Percentiles rank a stretch among this genome's conserved stretches.
Conservation (phyloP, 37 sponge, comb jelly and placozoan genomes). For the Chondrilla cf. caribensis region DNA sequence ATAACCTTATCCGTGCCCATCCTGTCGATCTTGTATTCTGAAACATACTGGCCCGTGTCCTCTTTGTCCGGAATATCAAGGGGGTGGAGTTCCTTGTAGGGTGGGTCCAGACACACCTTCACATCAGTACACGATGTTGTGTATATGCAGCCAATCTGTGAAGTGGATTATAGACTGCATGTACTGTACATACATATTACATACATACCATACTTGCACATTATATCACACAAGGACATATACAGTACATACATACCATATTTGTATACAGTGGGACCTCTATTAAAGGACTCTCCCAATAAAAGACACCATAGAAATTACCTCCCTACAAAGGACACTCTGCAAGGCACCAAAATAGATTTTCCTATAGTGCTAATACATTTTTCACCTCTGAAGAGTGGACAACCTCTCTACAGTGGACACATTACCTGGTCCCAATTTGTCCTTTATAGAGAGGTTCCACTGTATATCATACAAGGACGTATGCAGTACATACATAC, state of each 20-base stretch:
- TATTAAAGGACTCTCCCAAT: too few species aligned
- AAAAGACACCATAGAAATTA: too few species aligned
- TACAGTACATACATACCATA: too few species aligned
- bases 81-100: constrained; percentile 30
- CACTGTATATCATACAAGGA: too few species aligned
- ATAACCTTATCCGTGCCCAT: constrained; percentile 45
- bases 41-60: constrained; percentile 46
- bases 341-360: too few species aligned
- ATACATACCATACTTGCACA: not conserved
- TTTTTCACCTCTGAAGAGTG: too few species aligned
- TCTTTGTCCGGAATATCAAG: constrained; percentile 43
- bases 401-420: too few species aligned
- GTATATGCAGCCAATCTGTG: constrained; percentile 48
- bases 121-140: constrained; percentile 43
- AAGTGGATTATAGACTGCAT: not conserved
- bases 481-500: constrained; percentile 4
- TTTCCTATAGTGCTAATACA: too few species aligned
- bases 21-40: constrained; percentile 26
- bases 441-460: too few species aligned
- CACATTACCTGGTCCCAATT: too few species aligned
- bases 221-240: not conserved
- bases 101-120: constrained; percentile 53
- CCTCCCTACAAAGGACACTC: too few species aligned
- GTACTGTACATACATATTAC: not conserved
- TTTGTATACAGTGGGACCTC: not conserved